Evolutionary conservation across 23 tunicate species (phyloP).

Genomic region (Corella eumyota): DNA sequence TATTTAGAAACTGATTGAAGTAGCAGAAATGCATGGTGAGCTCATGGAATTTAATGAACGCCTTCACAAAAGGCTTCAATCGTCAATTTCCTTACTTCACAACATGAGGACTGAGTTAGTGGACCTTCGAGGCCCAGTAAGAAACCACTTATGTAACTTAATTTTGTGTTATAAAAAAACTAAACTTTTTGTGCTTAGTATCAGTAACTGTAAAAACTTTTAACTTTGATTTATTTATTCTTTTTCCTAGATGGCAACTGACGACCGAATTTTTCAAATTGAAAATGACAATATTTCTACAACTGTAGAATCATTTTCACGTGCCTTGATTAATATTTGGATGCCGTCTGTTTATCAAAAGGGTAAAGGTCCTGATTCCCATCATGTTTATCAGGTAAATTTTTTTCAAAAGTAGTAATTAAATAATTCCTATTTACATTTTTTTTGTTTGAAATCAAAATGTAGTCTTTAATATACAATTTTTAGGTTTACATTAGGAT

Average conservation of each 20-base stretch:
- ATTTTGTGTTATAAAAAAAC: neutral
- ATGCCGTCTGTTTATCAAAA: slow-evolving; percentile 66
- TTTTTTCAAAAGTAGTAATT: neutral
- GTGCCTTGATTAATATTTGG: slow-evolving; percentile 84
- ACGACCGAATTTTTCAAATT: slow-evolving; percentile 40
- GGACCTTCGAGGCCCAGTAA: slow-evolving; percentile 80
- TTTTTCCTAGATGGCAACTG: slow-evolving; percentile 87
- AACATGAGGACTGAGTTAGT: slow-evolving; percentile 75
- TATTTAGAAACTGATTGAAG: slow-evolving; percentile 75
- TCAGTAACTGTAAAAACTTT: neutral
- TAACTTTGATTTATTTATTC: neutral
- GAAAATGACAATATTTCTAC: slow-evolving; percentile 49
- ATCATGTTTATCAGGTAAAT: slow-evolving; percentile 79
- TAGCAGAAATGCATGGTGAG: slow-evolving; percentile 94
- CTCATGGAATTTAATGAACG: slow-evolving; percentile 87
- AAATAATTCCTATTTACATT: too few relatives aligned
- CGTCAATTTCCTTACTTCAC: slow-evolving; percentile 39
- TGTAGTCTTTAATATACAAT: slow-evolving; percentile 6
- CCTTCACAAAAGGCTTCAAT: slow-evolving; percentile 41
- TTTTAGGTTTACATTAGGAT: slow-evolving; percentile 62
- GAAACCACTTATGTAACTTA: neutral
- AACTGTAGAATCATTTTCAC: slow-evolving; percentile 13
- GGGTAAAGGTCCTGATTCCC: slow-evolving; percentile 76
- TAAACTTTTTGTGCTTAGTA: neutral
- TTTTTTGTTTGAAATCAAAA: too few relatives aligned